A percentile compares a stretch with the other conserved stretches of the same genome.
Evolutionary conservation across 2,113 vertebrate species (phyloP).

Genomic region (Callipepla squamata): DNA sequence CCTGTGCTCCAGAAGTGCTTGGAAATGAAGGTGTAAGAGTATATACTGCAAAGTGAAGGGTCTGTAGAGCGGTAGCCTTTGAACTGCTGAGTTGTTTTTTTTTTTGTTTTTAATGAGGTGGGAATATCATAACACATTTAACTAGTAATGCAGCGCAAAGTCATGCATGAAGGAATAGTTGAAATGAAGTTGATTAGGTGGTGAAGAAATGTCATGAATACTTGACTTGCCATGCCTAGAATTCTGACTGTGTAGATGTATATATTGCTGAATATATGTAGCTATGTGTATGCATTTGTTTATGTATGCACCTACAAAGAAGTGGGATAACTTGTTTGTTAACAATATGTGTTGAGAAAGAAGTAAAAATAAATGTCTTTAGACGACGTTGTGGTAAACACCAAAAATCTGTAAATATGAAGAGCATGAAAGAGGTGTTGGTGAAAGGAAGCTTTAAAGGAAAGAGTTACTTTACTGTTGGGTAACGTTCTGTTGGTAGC

Average conservation of each 20-base stretch:
- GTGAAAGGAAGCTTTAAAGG: neutral
- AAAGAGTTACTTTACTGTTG: neutral
- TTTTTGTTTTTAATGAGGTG: neutral
- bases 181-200: neutral
- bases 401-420: fast-evolving
- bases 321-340: neutral
- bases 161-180: neutral
- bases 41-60: neutral
- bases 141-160: neutral
- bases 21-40: neutral
- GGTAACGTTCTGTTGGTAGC: neutral
- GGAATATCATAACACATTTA: neutral
- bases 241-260: neutral
- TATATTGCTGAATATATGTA: neutral
- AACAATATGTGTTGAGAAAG: fast-evolving
- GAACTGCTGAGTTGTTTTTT: neutral
- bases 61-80: neutral
- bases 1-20: neutral
- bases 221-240: neutral
- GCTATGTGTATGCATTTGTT: neutral
- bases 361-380: neutral
- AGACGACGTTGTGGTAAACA: neutral
- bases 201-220: neutral
- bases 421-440: neutral
- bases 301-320: neutral